These are phyloP conservation scores for Acrocephalus arundinaceus DNA, from an alignment of 2,113 vertebrate genomes.

Conservation along the genomic window DNA sequence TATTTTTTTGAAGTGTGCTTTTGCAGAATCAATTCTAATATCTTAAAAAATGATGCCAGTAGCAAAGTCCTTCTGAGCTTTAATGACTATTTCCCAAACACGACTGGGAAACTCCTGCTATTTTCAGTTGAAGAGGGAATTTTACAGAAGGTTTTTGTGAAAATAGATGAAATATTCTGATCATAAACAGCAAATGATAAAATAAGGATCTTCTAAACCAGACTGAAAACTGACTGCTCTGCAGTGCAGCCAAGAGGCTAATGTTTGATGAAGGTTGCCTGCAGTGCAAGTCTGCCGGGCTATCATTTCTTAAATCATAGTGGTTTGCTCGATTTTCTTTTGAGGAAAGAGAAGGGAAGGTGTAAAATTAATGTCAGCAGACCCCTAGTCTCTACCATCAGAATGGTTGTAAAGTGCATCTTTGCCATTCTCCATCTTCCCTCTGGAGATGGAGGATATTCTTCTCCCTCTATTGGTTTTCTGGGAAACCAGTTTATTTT, in stretches of 20 bases:
- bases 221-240: slow-evolving; percentile 27
- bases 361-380: slow-evolving; percentile 32
- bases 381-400: neutral
- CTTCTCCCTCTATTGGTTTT: slow-evolving; percentile 14
- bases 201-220: slow-evolving; percentile 34
- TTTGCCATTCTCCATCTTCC: neutral
- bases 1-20: neutral
- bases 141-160: neutral
- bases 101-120: slow-evolving; percentile 5
- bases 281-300: slow-evolving; percentile 5
- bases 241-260: slow-evolving; percentile 30
- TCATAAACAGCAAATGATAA: slow-evolving; percentile 45
- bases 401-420: slow-evolving; percentile 13
- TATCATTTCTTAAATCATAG: slow-evolving; percentile 62
- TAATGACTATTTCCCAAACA: slow-evolving; percentile 1
- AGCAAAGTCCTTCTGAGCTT: slow-evolving; percentile 18
- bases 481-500: slow-evolving; percentile 34
- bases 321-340: slow-evolving; percentile 47
- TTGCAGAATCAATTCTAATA: slow-evolving; percentile 17
- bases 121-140: neutral
- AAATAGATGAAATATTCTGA: slow-evolving; percentile 31
- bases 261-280: slow-evolving; percentile 52
- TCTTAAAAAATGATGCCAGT: neutral
- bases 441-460: slow-evolving; percentile 7
- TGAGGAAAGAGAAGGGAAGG: neutral